Percentiles rank a stretch among this genome's conserved stretches.
Evolutionary conservation across 2,888 invertebrate species (phyloP).

Genomic region (Mesodorylaimus sp.): DNA sequence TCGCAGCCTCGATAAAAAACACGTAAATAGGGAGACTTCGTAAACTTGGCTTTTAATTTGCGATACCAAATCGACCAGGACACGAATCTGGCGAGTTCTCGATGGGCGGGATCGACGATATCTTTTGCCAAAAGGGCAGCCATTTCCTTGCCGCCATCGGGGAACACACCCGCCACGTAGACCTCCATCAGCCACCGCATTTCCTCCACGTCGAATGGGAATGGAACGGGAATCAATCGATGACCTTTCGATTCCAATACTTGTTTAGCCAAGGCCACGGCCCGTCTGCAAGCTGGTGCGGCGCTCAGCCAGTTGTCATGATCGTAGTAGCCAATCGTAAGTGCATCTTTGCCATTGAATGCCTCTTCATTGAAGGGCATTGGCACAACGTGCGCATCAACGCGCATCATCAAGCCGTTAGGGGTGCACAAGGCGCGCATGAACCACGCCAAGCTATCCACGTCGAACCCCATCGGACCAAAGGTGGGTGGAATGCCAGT

Average conservation of each 20-base stretch:
- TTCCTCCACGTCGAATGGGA: neutral
- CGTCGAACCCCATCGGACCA: constrained; percentile 30
- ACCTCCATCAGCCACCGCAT: too few relatives aligned
- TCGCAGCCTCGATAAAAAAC: too few relatives aligned
- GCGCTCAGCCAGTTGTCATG: neutral
- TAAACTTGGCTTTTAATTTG: too few relatives aligned
- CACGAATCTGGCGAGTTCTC: too few relatives aligned
- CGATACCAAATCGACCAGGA: too few relatives aligned
- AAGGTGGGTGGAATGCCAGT: neutral
- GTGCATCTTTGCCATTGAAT: neutral
- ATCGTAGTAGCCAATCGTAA: neutral
- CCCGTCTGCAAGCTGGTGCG: neutral
- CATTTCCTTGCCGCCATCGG: neutral
- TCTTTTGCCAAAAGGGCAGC: neutral
- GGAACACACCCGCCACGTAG: neutral
- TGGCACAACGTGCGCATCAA: neutral
- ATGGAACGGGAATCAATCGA: neutral
- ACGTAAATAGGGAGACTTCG: too few relatives aligned
- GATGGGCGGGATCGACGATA: neutral
- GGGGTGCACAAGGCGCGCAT: neutral
- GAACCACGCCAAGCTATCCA: constrained; percentile 9
- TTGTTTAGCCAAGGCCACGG: neutral
- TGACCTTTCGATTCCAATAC: neutral
- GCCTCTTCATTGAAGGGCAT: neutral
- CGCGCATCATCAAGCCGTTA: too few relatives aligned